Conservation (phyloP, 1,140 invertebrate species). For the Drosophila nannoptera region DNA sequence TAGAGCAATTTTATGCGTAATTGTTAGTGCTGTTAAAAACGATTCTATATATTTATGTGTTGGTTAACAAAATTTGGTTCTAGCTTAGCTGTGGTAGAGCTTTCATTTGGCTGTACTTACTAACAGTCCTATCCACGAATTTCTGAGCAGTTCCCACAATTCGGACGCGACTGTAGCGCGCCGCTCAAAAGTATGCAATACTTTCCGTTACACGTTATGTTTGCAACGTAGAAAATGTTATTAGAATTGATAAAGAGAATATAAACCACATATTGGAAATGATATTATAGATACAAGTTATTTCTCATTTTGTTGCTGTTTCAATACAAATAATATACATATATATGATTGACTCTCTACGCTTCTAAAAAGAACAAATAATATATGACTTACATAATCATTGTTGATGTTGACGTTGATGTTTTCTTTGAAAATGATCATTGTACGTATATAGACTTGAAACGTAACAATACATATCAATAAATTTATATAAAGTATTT, state of each 20-base stretch:
- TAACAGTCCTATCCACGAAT: neutral
- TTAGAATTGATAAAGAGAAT: conserved; percentile 3
- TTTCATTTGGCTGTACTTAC: neutral
- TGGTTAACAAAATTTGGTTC: conserved; percentile 26
- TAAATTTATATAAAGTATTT: conserved; percentile 60
- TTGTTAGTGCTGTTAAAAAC: conserved; percentile 63
- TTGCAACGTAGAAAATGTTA: conserved; percentile 43
- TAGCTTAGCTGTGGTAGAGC: conserved; percentile 20
- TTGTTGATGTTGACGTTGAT: conserved; percentile 13
- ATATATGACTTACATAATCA: conserved; percentile 15
- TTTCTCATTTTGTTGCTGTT: conserved; percentile 58
- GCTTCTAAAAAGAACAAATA: conserved; percentile 7
- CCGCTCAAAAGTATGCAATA: conserved; percentile 68
- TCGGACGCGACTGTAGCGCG: conserved; percentile 16
- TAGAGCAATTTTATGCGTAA: conserved; percentile 73
- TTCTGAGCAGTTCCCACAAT: neutral
- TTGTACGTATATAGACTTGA: conserved; percentile 70
- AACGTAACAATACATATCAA: conserved; percentile 77
- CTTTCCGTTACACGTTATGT: conserved; percentile 49
- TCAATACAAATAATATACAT: conserved; percentile 4
- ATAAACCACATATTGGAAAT: conserved; percentile 1
- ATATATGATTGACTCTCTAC: too few relatives aligned
- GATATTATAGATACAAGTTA: conserved; percentile 27
- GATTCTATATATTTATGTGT: conserved; percentile 34
- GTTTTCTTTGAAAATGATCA: conserved; percentile 13